Evolutionary conservation across 2,888 invertebrate genomes (phyloP).

Genomic region (Taenaris catops): DNA sequence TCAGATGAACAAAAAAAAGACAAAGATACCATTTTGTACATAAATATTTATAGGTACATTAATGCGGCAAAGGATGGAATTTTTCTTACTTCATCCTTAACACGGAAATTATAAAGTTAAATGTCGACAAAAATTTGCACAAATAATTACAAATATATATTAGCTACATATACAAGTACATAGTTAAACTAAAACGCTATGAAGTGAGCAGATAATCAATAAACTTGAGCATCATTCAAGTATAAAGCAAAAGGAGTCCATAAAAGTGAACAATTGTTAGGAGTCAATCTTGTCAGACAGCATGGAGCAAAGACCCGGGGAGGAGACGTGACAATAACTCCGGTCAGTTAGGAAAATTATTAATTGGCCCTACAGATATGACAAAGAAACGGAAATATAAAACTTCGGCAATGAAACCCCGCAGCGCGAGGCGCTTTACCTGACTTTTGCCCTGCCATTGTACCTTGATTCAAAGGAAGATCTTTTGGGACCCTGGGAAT

Average conservation of each 20-base stretch:
- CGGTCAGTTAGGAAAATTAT: conserved; percentile 77
- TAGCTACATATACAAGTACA: conserved; percentile 3
- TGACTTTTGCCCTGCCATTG: conserved; percentile 77
- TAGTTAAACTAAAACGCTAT: conserved; percentile 13
- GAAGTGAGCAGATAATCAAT: conserved; percentile 22
- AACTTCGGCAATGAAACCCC: conserved; percentile 70
- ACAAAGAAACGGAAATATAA: conserved; percentile 80
- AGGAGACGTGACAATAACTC: conserved; percentile 62
- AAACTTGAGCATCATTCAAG: conserved; percentile 25
- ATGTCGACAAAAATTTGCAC: conserved; percentile 3
- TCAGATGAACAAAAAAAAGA: conserved; percentile 37
- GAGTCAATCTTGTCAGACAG: conserved; percentile 72
- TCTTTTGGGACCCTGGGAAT: conserved; percentile 72
- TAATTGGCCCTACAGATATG: conserved; percentile 64
- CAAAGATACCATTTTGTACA: conserved; percentile 29
- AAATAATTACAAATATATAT: conserved; percentile 2
- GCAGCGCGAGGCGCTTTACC: conserved; percentile 69
- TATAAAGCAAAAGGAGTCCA: conserved; percentile 57
- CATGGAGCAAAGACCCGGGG: conserved; percentile 49
- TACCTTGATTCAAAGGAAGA: conserved; percentile 64
- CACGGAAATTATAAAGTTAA: conserved; percentile 15
- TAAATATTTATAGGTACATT: conserved; percentile 24
- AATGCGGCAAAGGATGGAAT: conserved; percentile 13
- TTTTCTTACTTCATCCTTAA: conserved; percentile 13
- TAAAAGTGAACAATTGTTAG: conserved; percentile 67